Evolutionary conservation across 2,113 vertebrate species (phyloP).

Genomic region (Odocoileus virginianus): DNA sequence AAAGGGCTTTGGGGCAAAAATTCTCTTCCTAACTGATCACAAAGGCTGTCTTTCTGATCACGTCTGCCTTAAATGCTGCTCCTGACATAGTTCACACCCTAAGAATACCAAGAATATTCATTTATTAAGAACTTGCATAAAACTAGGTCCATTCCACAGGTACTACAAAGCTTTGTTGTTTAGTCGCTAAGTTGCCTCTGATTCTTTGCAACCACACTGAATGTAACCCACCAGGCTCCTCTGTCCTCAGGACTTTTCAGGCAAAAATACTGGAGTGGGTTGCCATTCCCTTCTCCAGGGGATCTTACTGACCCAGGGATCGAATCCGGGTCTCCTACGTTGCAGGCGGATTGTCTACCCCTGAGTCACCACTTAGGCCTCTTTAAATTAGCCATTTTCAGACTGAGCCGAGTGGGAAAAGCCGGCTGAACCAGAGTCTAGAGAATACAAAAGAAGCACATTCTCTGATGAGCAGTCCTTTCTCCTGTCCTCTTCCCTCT

Average conservation of each 20-base stretch:
- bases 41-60: neutral
- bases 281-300: neutral
- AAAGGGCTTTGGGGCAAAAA: neutral
- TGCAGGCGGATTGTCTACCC: neutral
- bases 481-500: neutral
- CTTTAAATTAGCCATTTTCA: neutral
- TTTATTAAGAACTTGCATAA: neutral
- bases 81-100: neutral
- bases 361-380: neutral
- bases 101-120: neutral
- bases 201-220: neutral
- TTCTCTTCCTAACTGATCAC: neutral
- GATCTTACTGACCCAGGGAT: neutral
- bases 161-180: neutral
- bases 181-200: neutral
- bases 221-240: neutral
- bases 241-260: neutral
- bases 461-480: conserved; percentile 11
- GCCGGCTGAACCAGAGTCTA: neutral
- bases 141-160: neutral
- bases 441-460: conserved; percentile 14
- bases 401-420: neutral
- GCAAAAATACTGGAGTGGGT: neutral
- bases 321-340: rapidly evolving
- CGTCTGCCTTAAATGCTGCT: neutral